Base-by-base conservation (phyloP, 2,888 invertebrate genomes). In the Catocala nupta region DNA sequence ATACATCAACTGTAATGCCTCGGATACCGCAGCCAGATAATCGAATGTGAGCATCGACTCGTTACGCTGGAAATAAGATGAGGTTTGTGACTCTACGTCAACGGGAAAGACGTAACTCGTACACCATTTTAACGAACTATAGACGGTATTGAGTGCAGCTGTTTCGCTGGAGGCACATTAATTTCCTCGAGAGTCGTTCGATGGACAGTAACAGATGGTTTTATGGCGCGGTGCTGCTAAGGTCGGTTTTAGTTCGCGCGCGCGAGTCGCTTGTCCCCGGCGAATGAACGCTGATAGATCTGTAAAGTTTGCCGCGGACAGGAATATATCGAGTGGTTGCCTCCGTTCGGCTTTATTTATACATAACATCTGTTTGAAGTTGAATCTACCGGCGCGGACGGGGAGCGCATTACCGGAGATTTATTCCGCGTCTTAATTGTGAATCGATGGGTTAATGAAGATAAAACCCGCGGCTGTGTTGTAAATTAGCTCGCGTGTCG, bases 391-490 rank as follows among this genome's bases (percentile, higher is more conserved):
- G 92, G 91, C 91, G 92, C 87, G 90, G 91, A 91, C 92, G 91
- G 90, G 87, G 91, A 90, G 92, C 90, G 90, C 93, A 93, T 93
- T 93, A 92, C 93, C 84, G 88, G 90, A 93, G 93, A 93, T 94
- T 94, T 94, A 94, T 94, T 90, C 91, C 87, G 90, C 92, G 94
- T 93, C 94, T 94, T 94, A 94, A 94, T 94, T 94, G 94, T 92
- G 93, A 93, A 93, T 93, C 93, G 94, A 94, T 94, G 93, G 94
- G 93, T 93, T 94, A 94, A 94, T 94, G 94, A 94, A 94, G 94
- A 94, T 94, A 94, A 94, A 94, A 93, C 93, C 91, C 90, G 90
- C 90, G 93, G 92, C 90, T 86, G 92, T 93, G 93, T 93, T 92
- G 93, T 94, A 93, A 94, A 94, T 94, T 94, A 93, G 93, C 92